phyloP scores from a whole-genome alignment of 2,888 invertebrate genomes.

The Synergus laeviventris region DNA sequence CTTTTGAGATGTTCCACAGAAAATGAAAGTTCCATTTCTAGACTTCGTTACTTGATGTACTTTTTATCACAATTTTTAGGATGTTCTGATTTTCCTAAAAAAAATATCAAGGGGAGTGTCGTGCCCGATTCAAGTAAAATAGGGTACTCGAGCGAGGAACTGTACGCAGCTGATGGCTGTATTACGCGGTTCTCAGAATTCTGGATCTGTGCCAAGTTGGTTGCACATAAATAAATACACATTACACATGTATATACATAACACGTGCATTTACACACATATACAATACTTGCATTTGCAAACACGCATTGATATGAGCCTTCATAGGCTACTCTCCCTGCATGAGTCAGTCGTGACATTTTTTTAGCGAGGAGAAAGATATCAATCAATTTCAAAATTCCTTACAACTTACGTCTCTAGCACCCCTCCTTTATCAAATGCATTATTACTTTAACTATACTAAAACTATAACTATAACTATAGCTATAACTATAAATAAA shows the following conservation, averaged over 20 bases:
- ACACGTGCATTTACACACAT: conserved; percentile 30
- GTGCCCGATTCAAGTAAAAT: conserved; percentile 17
- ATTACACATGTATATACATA: conserved; percentile 44
- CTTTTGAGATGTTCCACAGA: no score
- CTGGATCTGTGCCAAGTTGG: conserved; percentile 62
- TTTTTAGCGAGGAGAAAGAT: conserved; percentile 6
- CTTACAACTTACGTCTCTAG: background rate
- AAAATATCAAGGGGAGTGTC: conserved; percentile 52
- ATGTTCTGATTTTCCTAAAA: background rate
- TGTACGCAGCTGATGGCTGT: conserved; percentile 50
- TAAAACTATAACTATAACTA: no score
- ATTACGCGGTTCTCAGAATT: conserved; percentile 52
- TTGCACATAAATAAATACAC: conserved; percentile 65
- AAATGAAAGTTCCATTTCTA: no score
- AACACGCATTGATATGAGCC: conserved; percentile 6
- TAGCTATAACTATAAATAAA: no score
- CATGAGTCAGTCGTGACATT: conserved; percentile 11
- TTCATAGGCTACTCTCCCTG: background rate
- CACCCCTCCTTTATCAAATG: background rate
- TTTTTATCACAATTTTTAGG: background rate
- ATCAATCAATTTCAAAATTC: background rate
- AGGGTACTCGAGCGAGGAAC: conserved; percentile 45
- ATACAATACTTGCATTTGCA: conserved; percentile 16
- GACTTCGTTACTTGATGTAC: background rate
- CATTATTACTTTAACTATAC: no score